Conservation (phyloP, 2,113 vertebrate genomes). For the Collichthys lucidus region DNA sequence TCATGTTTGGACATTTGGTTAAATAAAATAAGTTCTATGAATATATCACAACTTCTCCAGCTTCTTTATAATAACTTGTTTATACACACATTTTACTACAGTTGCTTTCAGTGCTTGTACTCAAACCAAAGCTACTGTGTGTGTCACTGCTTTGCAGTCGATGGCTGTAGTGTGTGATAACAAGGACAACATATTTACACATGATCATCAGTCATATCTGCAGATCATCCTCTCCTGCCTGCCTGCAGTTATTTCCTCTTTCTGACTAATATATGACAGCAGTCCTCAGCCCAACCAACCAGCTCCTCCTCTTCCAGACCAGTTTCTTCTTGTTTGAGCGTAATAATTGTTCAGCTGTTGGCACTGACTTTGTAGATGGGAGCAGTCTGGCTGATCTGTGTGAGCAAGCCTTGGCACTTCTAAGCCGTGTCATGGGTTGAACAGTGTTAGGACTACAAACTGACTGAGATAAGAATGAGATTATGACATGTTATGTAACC, state of each 20-base stretch:
- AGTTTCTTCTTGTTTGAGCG: slow-evolving; percentile 63
- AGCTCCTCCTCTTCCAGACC: slow-evolving; percentile 19
- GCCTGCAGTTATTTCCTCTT: slow-evolving; percentile 26
- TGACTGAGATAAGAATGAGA: slow-evolving; percentile 36
- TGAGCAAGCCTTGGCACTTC: slow-evolving; percentile 1
- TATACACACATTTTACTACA: too few relatives aligned
- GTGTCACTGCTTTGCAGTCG: too few relatives aligned
- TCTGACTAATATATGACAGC: neutral
- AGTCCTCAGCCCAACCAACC: neutral
- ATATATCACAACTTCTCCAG: too few relatives aligned
- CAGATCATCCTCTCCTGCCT: slow-evolving; percentile 31
- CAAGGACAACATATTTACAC: neutral
- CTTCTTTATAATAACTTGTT: too few relatives aligned
- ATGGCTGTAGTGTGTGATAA: too few relatives aligned
- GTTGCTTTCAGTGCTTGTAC: too few relatives aligned
- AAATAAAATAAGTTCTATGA: too few relatives aligned
- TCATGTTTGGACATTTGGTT: too few relatives aligned
- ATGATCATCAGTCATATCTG: neutral
- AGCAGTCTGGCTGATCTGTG: slow-evolving; percentile 14
- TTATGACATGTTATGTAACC: slow-evolving; percentile 28
- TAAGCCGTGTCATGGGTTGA: slow-evolving; percentile 59
- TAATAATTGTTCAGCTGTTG: slow-evolving; percentile 37
- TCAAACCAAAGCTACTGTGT: too few relatives aligned
- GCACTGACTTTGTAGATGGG: slow-evolving; percentile 32
- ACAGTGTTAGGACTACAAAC: slow-evolving; percentile 9